These are phyloP conservation scores for Bradynema listronoti DNA, from an alignment of 1,140 invertebrate species.

Conservation along the genomic window DNA sequence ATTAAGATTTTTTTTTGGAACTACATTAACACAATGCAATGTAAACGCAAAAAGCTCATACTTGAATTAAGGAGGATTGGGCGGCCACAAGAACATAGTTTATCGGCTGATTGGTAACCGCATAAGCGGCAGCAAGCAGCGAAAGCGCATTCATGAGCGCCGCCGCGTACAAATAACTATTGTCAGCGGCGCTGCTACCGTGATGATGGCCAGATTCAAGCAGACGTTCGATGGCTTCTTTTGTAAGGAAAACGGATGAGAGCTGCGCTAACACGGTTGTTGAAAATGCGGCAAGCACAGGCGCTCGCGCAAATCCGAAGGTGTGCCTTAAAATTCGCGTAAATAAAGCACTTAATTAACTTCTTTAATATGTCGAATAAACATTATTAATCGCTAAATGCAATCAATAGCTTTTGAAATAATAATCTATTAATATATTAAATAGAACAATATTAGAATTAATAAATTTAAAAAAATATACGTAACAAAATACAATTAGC, in stretches of 20 bases:
- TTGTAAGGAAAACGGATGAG: conserved; percentile 54
- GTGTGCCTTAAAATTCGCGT: conserved; percentile 47
- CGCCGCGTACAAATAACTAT: conserved; percentile 39
- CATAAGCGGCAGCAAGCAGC: conserved; percentile 49
- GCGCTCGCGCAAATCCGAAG: conserved; percentile 46
- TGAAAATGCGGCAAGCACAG: conserved; percentile 54
- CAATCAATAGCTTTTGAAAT: too few species aligned
- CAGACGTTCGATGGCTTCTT: conserved; percentile 51
- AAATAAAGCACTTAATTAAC: too few species aligned
- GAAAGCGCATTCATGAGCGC: conserved; percentile 29
- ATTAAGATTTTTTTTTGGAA: conserved; percentile 9
- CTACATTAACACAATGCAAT: conserved; percentile 10
- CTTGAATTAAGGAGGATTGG: conserved; percentile 40
- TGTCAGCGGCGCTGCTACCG: conserved; percentile 22
- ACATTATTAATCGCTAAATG: conserved; percentile 16
- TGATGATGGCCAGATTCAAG: conserved; percentile 54
- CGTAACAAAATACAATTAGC: conserved; percentile 3
- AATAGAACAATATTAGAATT: neutral
- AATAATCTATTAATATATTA: neutral
- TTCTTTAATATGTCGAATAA: neutral
- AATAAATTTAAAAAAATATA: conserved; percentile 8
- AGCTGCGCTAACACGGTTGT: conserved; percentile 55
- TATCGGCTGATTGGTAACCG: conserved; percentile 48
- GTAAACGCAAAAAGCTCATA: conserved; percentile 19
- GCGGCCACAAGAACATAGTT: conserved; percentile 50